phyloP scores from a whole-genome alignment of 2,888 invertebrate species.

The Drosophila leonis region DNA sequence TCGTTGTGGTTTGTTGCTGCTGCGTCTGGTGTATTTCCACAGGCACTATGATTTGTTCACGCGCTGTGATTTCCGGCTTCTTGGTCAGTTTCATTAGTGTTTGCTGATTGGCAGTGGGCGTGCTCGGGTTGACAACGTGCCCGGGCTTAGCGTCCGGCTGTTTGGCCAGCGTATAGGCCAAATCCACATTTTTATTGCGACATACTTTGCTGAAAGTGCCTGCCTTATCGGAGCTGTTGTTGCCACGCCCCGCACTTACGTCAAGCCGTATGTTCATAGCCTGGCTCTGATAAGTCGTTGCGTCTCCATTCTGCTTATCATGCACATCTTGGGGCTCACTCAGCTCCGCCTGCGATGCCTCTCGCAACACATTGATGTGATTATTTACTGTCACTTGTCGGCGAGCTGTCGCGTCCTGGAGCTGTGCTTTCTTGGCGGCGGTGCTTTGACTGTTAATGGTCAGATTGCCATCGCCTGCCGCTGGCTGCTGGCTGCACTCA shows the following conservation, averaged over 20 bases:
- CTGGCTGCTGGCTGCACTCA: constrained; percentile 69
- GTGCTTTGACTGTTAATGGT: constrained; percentile 86
- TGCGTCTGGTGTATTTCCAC: constrained; percentile 71
- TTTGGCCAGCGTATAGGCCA: constrained; percentile 84
- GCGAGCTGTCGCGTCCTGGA: constrained; percentile 17
- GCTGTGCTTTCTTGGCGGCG: constrained; percentile 56
- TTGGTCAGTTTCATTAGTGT: constrained; percentile 35
- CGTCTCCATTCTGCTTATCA: constrained; percentile 27
- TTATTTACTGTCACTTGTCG: constrained; percentile 85
- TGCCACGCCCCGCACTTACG: constrained; percentile 42
- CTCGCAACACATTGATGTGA: constrained; percentile 82
- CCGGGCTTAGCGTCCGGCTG: constrained; percentile 45
- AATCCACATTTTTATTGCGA: constrained; percentile 86
- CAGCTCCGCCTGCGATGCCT: constrained; percentile 13
- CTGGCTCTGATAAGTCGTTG: constrained; percentile 70
- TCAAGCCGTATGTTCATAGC: constrained; percentile 83
- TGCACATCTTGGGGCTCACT: constrained; percentile 35
- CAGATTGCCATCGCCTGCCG: constrained; percentile 53
- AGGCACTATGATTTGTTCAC: constrained; percentile 78
- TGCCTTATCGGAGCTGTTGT: constrained; percentile 70
- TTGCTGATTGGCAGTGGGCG: constrained; percentile 41
- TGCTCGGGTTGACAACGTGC: constrained; percentile 33
- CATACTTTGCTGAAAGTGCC: constrained; percentile 79
- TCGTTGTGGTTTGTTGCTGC: not conserved
- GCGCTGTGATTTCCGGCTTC: constrained; percentile 43